Base-by-base conservation (phyloP, 2,797 vertebrate species). In the Eupleurogrammus muticus region DNA sequence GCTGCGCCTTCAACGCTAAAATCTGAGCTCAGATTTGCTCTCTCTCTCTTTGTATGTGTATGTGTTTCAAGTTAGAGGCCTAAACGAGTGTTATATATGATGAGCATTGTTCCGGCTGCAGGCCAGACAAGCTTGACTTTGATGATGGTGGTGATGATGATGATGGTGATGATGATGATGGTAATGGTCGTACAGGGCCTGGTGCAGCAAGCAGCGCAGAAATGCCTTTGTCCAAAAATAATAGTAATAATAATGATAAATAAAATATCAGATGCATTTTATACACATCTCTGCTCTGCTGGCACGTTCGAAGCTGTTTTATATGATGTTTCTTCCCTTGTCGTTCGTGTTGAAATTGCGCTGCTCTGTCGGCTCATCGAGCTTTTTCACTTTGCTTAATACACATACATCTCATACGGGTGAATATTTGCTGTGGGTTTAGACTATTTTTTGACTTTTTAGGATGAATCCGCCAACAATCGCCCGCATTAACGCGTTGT, bases 121-220 rank as follows among this genome's bases (percentile, higher is more conserved):
- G 78, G 78, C 72, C 85, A 58, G 57, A 79, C 70, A 65, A 59
- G 67, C 66, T 72, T 54, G 61, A 77, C 46, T 75, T 35, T 83
- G 79, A 66, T 82, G 81, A 64, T 80, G 75, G 75, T 68, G 73
- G 28, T 48, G 71, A 14, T 65, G 66, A 2, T 66, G 51, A 9
- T 73, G 56, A 5, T 28, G 28, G 28, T 28, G 28, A 28, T 28
- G 28, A 13, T 52, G 57, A 1, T 58, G 38, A 21, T 67, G 78
- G 32, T 76, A 73, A 12, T 66, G 87, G 38, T 77, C 59, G 10
- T 17, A 32, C 44, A 46, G 73, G 89, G 73, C 87, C 77, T 66
- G 9, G 9, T 34, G 50, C 14, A n/a, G 38, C 38, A 12, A 12
- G 16, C 52, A 11, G 17, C 54, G 46, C 4, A 54, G 10, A 11